Evolutionary conservation across 2,888 invertebrate genomes (phyloP).

Genomic region (Siphlonurus alternatus): DNA sequence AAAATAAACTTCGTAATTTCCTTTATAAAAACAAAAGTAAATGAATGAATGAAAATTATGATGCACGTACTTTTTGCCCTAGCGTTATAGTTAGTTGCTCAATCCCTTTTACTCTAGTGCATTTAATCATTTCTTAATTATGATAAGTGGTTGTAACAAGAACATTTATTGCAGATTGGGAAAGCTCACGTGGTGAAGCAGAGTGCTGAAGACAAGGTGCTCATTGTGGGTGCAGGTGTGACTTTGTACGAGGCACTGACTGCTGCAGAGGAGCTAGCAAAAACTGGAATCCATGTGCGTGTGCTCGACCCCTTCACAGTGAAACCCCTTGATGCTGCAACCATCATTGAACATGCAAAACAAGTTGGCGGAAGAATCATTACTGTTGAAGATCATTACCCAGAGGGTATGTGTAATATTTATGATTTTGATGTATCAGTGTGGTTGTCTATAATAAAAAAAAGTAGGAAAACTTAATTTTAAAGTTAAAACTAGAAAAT

Average conservation of each 20-base stretch:
- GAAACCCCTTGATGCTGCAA: conserved; percentile 77
- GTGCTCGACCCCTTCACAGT: conserved; percentile 92
- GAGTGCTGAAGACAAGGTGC: conserved; percentile 56
- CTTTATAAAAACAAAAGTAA: too few relatives aligned
- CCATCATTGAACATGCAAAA: conserved; percentile 57
- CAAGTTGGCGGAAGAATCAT: conserved; percentile 67
- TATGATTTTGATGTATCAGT: conserved; percentile 12
- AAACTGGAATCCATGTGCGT: conserved; percentile 53
- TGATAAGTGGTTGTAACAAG: not conserved
- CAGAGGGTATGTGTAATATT: conserved; percentile 68
- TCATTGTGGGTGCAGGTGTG: conserved; percentile 85
- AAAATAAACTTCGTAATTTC: too few relatives aligned
- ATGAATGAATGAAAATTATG: too few relatives aligned
- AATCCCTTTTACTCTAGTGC: not conserved
- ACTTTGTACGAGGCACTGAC: conserved; percentile 81
- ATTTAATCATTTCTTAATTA: not conserved
- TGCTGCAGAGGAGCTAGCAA: conserved; percentile 59
- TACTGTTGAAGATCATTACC: conserved; percentile 95
- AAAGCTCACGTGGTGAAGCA: conserved; percentile 63
- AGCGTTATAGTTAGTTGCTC: too few relatives aligned
- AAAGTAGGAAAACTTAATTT: too few relatives aligned
- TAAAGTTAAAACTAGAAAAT: too few relatives aligned
- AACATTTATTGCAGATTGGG: conserved; percentile 36
- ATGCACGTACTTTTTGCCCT: too few relatives aligned
- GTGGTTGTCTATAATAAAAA: too few relatives aligned